These are phyloP conservation scores for Mesoclemmys tuberculata DNA, from an alignment of 2,113 vertebrate species.

Conservation along the genomic window DNA sequence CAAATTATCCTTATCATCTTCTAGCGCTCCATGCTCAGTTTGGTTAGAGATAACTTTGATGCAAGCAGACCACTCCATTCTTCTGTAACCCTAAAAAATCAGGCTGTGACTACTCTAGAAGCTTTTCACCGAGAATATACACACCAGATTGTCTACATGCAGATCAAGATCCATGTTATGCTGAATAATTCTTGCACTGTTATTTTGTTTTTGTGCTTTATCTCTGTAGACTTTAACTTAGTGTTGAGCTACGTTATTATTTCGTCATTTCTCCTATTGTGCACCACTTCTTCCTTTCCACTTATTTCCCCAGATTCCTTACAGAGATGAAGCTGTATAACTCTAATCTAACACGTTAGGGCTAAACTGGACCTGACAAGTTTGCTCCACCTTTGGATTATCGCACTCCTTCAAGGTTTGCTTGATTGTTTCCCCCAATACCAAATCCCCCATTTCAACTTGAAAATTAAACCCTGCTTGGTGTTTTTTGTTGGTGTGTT, in stretches of 20 bases:
- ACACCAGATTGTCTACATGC: background rate
- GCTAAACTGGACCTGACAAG: background rate
- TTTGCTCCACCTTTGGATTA: background rate
- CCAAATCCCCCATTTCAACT: background rate
- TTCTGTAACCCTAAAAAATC: background rate
- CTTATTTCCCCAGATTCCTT: background rate
- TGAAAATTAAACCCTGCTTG: no score
- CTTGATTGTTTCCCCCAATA: background rate
- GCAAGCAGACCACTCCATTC: background rate
- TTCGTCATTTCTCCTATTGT: background rate
- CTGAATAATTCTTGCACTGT: background rate
- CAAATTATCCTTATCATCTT: background rate
- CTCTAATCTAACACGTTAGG: background rate
- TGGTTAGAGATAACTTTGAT: background rate
- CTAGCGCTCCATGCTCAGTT: fast-evolving
- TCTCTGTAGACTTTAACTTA: background rate
- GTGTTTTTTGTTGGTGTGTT: background rate
- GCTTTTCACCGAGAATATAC: background rate
- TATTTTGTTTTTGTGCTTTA: background rate
- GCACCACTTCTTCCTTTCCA: background rate
- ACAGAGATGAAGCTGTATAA: background rate
- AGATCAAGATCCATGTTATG: background rate
- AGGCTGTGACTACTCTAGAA: background rate
- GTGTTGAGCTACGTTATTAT: background rate
- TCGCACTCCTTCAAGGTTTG: background rate